Percentiles rank a stretch among this genome's conserved stretches.
These are phyloP conservation scores for Homarus americanus DNA, from an alignment of 1,140 invertebrate species.

Conservation along the genomic window DNA sequence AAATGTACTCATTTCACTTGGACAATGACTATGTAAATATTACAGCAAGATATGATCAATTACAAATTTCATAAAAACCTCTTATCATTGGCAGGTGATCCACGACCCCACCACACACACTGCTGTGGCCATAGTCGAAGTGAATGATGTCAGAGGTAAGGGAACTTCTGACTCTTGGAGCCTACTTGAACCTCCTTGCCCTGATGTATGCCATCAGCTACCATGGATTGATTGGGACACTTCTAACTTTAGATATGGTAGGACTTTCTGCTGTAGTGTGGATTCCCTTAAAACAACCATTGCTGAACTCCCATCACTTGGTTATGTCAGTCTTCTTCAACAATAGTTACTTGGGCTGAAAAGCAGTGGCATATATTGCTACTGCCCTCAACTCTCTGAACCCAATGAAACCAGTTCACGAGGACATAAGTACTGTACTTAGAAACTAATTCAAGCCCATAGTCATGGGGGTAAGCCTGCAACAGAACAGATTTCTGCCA, in stretches of 20 bases:
- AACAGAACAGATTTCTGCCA: no score
- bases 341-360: no score
- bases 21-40: no score
- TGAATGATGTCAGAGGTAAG: slow-evolving; percentile 26
- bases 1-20: no score
- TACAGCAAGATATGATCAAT: no score
- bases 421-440: no score
- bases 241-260: neutral
- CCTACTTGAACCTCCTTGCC: neutral
- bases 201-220: slow-evolving; percentile 17
- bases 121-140: slow-evolving; percentile 33
- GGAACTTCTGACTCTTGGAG: neutral
- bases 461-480: no score
- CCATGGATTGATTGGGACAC: slow-evolving; percentile 36
- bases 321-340: neutral
- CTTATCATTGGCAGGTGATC: slow-evolving; percentile 13
- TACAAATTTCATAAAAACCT: neutral
- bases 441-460: no score
- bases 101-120: neutral
- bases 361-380: no score
- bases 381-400: no score
- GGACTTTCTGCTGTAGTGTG: slow-evolving; percentile 39
- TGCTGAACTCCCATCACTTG: neutral
- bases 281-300: slow-evolving; percentile 2
- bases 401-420: no score